Conservation (phyloP, 1,140 invertebrate species). For the Pectinophora gossypiella region DNA sequence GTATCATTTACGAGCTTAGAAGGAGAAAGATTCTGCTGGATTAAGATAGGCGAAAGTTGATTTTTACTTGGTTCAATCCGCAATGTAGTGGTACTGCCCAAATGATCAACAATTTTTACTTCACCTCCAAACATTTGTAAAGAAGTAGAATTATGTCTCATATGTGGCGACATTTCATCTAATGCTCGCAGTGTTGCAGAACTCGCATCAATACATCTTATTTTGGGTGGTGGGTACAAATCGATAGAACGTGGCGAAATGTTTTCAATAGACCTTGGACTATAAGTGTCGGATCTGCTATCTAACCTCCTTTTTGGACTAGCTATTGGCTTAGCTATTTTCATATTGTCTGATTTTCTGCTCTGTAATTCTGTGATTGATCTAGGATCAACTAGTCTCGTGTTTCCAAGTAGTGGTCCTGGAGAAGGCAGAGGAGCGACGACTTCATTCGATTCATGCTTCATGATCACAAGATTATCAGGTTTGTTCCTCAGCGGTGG, state of each 20-base stretch:
- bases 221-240: slow-evolving; percentile 71
- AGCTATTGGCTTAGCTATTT: slow-evolving; percentile 45
- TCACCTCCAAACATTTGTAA: slow-evolving; percentile 87
- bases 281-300: slow-evolving; percentile 64
- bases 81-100: slow-evolving; percentile 82
- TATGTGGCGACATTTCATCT: slow-evolving; percentile 75
- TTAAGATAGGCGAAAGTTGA: slow-evolving; percentile 70
- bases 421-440: slow-evolving; percentile 82
- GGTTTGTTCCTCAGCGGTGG: slow-evolving; percentile 67
- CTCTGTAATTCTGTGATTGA: slow-evolving; percentile 36
- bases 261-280: slow-evolving; percentile 55
- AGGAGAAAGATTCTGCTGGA: slow-evolving; percentile 68
- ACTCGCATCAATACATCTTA: slow-evolving; percentile 72
- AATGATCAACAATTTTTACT: slow-evolving; percentile 82
- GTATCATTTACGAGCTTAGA: slow-evolving; percentile 58
- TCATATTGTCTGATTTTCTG: slow-evolving; percentile 50
- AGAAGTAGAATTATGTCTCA: slow-evolving; percentile 73
- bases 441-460: slow-evolving; percentile 73
- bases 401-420: slow-evolving; percentile 86
- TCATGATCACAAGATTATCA: slow-evolving; percentile 75
- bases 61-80: slow-evolving; percentile 80
- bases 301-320: slow-evolving; percentile 65
- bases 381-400: slow-evolving; percentile 82
- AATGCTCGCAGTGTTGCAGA: slow-evolving; percentile 72
- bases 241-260: slow-evolving; percentile 52